Evolutionary conservation across 1,140 invertebrate species (phyloP).

Genomic region (Cardiocondyla obscurior): DNA sequence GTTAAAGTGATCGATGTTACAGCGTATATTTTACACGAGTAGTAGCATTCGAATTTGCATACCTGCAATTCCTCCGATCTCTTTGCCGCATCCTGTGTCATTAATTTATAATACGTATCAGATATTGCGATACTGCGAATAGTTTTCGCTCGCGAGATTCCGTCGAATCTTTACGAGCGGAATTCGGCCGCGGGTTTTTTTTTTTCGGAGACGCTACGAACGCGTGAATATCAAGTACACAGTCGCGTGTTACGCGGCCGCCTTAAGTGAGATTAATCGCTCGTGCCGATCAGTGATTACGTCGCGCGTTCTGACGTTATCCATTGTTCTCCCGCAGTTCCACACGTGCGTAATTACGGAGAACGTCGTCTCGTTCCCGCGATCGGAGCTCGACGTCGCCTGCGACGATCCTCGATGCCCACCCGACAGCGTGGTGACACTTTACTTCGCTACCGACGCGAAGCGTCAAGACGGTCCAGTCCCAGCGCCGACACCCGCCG

Average conservation of each 20-base stretch:
- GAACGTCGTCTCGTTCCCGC: slow-evolving; percentile 92
- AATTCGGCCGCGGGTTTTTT: not conserved
- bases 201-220: not conserved
- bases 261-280: not conserved
- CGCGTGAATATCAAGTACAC: not conserved
- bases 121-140: not conserved
- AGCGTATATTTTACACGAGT: not conserved
- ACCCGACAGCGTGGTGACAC: slow-evolving; percentile 91
- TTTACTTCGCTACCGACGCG: slow-evolving; percentile 88
- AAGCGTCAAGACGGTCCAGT: slow-evolving; percentile 85
- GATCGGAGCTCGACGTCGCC: slow-evolving; percentile 93
- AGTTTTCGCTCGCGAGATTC: not conserved
- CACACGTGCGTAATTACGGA: slow-evolving; percentile 96
- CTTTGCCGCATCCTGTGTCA: not conserved
- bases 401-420: slow-evolving; percentile 90
- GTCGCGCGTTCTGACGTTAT: not conserved
- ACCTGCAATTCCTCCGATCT: not conserved
- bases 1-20: slow-evolving; percentile 6
- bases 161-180: not conserved
- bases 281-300: not conserved
- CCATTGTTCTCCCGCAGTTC: slow-evolving; percentile 88
- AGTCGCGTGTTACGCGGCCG: not conserved
- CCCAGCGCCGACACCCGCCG: slow-evolving; percentile 89
- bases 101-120: not conserved
- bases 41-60: not conserved